Percentiles rank a stretch among this genome's conserved stretches.
These are phyloP conservation scores for Dinomys branickii DNA, from an alignment of 2,113 vertebrate species.

Conservation along the genomic window DNA sequence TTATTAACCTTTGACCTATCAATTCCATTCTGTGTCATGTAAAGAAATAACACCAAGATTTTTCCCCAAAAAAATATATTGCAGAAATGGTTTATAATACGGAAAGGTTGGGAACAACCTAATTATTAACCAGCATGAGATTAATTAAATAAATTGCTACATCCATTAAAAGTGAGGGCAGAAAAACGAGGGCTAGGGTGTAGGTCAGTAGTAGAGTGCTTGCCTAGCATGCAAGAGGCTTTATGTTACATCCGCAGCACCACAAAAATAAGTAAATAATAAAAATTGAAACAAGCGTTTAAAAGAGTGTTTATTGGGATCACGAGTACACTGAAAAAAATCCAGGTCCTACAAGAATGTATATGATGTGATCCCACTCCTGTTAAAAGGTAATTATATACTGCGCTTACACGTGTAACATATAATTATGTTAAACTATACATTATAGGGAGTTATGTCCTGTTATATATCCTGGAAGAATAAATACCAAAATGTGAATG, in stretches of 20 bases:
- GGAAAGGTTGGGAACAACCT: not conserved
- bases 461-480: constrained; percentile 1
- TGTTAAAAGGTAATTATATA: constrained; percentile 61
- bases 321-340: constrained; percentile 22
- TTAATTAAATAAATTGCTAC: constrained; percentile 30
- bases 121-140: not conserved
- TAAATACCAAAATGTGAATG: constrained; percentile 42
- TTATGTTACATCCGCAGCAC: not conserved
- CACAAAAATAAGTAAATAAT: not conserved
- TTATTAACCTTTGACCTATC: not conserved
- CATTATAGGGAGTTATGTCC: not conserved
- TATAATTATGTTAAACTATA: constrained; percentile 56
- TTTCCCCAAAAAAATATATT: not conserved
- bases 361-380: constrained; percentile 16
- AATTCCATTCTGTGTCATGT: not conserved
- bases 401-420: not conserved
- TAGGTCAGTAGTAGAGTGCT: not conserved
- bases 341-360: constrained; percentile 47
- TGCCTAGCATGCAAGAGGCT: not conserved
- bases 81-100: not conserved
- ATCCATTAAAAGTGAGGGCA: constrained; percentile 28
- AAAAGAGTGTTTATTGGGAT: constrained; percentile 57
- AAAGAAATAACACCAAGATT: not conserved
- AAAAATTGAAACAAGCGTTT: not conserved
- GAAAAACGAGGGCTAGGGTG: not conserved